These are phyloP conservation scores for Babyrousa celebensis DNA, from an alignment of 2,797 vertebrate genomes.

Conservation along the genomic window DNA sequence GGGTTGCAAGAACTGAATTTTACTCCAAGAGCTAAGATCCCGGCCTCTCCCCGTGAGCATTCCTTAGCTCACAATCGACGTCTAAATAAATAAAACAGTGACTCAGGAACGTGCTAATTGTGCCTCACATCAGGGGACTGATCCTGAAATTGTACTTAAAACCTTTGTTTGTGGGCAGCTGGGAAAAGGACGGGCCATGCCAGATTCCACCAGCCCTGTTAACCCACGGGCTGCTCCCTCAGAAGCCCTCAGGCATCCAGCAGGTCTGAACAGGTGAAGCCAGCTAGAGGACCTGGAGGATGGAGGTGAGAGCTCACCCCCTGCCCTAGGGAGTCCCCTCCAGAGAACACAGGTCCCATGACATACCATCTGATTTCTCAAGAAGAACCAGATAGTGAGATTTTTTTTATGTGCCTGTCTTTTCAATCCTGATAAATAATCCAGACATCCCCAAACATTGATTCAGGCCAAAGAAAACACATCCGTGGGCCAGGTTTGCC, in stretches of 20 bases:
- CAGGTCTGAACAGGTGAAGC: neutral
- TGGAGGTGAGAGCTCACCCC: neutral
- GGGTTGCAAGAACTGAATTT: neutral
- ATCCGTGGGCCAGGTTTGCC: neutral
- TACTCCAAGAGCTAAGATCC: neutral
- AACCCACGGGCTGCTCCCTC: neutral
- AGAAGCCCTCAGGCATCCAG: neutral
- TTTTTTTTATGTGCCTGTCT: slow-evolving; percentile 64
- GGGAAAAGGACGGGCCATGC: neutral
- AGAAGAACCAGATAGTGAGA: slow-evolving; percentile 15
- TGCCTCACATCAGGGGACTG: slow-evolving; percentile 65
- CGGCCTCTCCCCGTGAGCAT: neutral
- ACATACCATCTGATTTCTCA: slow-evolving; percentile 48
- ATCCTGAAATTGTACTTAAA: slow-evolving; percentile 75
- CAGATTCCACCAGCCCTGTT: neutral
- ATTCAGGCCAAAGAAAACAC: slow-evolving; percentile 51
- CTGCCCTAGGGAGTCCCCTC: fast-evolving
- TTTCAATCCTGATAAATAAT: slow-evolving; percentile 56
- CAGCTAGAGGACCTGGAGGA: neutral
- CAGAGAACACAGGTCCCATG: neutral
- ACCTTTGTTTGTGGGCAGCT: slow-evolving; percentile 55
- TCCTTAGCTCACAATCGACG: slow-evolving; percentile 29
- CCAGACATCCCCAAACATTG: slow-evolving; percentile 4
- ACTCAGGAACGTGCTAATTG: slow-evolving; percentile 71
- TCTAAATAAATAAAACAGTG: slow-evolving; percentile 78